Base-by-base conservation (phyloP, 2,113 vertebrate species). In the Halcyon malimbica region DNA sequence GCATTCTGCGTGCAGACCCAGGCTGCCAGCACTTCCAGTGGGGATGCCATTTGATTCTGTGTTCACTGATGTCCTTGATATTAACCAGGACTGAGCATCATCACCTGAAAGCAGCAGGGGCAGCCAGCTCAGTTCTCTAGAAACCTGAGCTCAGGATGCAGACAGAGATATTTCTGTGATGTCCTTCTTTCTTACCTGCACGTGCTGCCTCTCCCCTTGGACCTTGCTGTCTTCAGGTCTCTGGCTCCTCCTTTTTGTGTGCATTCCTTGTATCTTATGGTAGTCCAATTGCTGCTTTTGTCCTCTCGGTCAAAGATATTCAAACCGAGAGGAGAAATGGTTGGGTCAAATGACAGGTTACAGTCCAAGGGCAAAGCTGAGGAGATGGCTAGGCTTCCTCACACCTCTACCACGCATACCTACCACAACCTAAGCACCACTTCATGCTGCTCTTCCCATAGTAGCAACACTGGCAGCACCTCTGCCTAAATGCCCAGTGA, bases 381-480 rank as follows among this genome's bases (percentile, higher is more conserved):
- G 46, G 70, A 56, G 67, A 13, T 60, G 37, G 9, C 44, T 41
- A 14, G 11, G 46, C 29, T 68, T 79, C 44, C 65, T 25, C 8
- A 2, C 2, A 0, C 28, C 29, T 39, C 4, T 54, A 20, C 56
- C 44, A 31, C 8, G 4, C 25, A 1, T 11, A 8, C 12, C 18
- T 50, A 8, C 15, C 13, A 1, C 25, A 42, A 62, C 35, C 29
- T 23, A 24, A 73, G 44, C 63, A n/a, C 50, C 28, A 5, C 21
- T 48, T 79, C 5, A 3, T 14, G 50, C 46, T 67, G 59, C 71
- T 60, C 13, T 63, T 79, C 39, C 37, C 24, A 25, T 12, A 31
- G 6, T 21, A 57, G n/a, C 35, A 16, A 3, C 41, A 41, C 79
- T 73, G 82, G n/a, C 75, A 86, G 85, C 50, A 51, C 57, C 76